Conservation (phyloP, 2,797 vertebrate species). For the Gouania willdenowi region DNA sequence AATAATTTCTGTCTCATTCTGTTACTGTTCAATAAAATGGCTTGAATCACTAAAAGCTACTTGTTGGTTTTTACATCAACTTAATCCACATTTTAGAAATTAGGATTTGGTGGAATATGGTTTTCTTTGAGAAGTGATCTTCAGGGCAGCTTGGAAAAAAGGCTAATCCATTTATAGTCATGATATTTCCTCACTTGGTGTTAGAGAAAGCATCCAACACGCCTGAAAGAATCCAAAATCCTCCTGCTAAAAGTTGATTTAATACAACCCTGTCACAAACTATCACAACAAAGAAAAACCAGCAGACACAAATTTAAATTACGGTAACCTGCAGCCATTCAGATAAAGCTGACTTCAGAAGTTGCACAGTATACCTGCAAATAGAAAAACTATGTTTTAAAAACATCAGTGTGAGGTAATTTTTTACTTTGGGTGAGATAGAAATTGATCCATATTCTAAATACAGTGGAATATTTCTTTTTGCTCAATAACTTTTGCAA, state of each 20-base stretch:
- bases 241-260: slow-evolving; percentile 79
- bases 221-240: slow-evolving; percentile 61
- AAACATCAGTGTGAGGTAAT: slow-evolving; percentile 47
- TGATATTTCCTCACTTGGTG: slow-evolving; percentile 49
- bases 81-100: slow-evolving; percentile 53
- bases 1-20: slow-evolving; percentile 28
- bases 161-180: slow-evolving; percentile 49
- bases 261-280: slow-evolving; percentile 74
- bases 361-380: slow-evolving; percentile 70
- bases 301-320: slow-evolving; percentile 75
- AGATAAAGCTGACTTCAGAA: slow-evolving; percentile 74
- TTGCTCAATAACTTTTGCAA: slow-evolving; percentile 19
- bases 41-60: slow-evolving; percentile 44
- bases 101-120: slow-evolving; percentile 52
- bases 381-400: slow-evolving; percentile 69
- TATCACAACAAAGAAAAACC: slow-evolving; percentile 69
- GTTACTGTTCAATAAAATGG: slow-evolving; percentile 48
- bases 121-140: slow-evolving; percentile 62
- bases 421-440: slow-evolving; percentile 26
- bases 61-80: slow-evolving; percentile 58
- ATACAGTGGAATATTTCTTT: slow-evolving; percentile 43
- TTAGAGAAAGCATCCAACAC: slow-evolving; percentile 12
- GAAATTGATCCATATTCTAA: slow-evolving; percentile 45
- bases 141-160: slow-evolving; percentile 25
- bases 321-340: slow-evolving; percentile 74